Percentiles rank a stretch among this genome's conserved stretches.
Conservation (phyloP, 2,113 vertebrate species). For the Poeciliopsis occidentalis region DNA sequence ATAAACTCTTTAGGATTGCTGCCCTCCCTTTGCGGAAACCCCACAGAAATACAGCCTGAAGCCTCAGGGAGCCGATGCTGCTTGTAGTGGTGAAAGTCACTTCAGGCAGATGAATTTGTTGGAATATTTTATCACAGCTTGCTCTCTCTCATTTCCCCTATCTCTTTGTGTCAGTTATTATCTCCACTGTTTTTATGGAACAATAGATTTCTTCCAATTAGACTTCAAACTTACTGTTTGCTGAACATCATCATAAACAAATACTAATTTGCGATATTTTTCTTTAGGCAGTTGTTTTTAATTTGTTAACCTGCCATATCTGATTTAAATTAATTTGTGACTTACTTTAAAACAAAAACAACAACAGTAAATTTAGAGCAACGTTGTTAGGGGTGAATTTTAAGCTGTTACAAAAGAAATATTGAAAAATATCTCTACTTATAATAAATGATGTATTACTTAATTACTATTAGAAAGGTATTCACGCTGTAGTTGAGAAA, state of each 20-base stretch:
- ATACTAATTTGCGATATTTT: constrained; percentile 9
- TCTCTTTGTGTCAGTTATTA: constrained; percentile 10
- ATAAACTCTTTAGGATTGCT: constrained; percentile 51
- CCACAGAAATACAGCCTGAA: constrained; percentile 50
- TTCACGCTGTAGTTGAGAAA: not conserved
- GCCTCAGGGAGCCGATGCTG: constrained; percentile 42
- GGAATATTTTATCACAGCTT: constrained; percentile 27
- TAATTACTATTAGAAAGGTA: not conserved
- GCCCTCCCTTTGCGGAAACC: constrained; percentile 37
- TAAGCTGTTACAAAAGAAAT: too few relatives aligned
- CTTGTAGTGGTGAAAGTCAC: constrained; percentile 33
- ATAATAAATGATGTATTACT: not conserved
- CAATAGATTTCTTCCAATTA: constrained; percentile 6
- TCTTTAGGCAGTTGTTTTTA: constrained; percentile 3
- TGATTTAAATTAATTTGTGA: constrained; percentile 3
- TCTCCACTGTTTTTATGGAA: not conserved
- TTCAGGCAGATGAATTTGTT: constrained; percentile 18
- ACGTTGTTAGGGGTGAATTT: not conserved
- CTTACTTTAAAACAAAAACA: constrained; percentile 5
- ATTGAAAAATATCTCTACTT: too few relatives aligned
- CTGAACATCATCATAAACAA: not conserved
- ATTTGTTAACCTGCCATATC: not conserved
- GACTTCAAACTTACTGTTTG: constrained; percentile 5
- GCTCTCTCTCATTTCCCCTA: not conserved
- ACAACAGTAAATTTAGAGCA: not conserved